Conservation (phyloP, 2,797 vertebrate species). For the Hirundo rustica region DNA sequence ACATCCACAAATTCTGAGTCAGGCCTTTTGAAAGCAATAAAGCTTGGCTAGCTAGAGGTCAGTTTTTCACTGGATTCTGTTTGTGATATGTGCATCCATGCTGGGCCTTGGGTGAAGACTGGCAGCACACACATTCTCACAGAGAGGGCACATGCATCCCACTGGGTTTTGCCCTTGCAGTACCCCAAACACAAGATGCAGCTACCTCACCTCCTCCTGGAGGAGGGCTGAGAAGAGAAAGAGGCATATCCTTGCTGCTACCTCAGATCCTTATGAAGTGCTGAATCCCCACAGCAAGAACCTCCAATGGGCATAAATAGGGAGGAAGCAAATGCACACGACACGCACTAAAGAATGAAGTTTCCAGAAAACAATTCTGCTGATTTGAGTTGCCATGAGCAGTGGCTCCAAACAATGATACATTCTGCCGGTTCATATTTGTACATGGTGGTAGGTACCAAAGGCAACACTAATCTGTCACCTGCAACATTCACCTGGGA, state of each 20-base stretch:
- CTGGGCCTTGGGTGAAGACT: background rate
- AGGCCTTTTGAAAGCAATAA: background rate
- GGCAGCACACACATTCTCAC: background rate
- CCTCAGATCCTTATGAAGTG: background rate
- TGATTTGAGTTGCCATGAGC: background rate
- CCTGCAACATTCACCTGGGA: background rate
- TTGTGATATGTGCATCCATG: background rate
- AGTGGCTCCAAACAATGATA: background rate
- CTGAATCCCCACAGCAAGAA: background rate
- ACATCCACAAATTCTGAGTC: background rate
- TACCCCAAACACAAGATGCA: background rate
- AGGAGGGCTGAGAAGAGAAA: background rate
- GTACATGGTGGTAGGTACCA: background rate
- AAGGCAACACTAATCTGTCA: background rate
- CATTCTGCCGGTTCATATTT: background rate
- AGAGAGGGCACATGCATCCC: accelerated
- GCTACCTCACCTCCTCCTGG: background rate
- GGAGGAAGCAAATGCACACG: background rate
- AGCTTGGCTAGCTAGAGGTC: background rate
- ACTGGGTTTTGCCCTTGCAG: background rate
- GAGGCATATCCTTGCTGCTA: background rate
- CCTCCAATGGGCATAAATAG: background rate
- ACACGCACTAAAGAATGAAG: background rate
- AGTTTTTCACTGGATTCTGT: background rate
- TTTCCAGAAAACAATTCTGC: background rate